Conservation (phyloP, 1,140 invertebrate genomes). For the Bombus terrestris region DNA sequence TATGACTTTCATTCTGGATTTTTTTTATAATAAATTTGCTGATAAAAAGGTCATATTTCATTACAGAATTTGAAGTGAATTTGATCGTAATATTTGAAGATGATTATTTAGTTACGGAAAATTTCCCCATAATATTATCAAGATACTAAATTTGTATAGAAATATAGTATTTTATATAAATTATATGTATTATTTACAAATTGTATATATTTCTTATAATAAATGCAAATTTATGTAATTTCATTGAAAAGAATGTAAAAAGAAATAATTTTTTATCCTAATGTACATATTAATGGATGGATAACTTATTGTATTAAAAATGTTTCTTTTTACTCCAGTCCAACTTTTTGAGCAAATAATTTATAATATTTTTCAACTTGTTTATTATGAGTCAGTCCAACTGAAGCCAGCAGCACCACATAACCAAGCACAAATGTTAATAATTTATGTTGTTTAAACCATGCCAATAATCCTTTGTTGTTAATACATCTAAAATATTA, state of each 20-base stretch:
- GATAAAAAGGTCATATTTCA: constrained; percentile 57
- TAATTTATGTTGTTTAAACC: constrained; percentile 81
- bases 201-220: constrained; percentile 52
- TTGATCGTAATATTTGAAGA: constrained; percentile 96
- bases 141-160: constrained; percentile 79
- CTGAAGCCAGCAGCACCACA: constrained; percentile 79
- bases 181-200: constrained; percentile 54
- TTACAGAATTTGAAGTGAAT: constrained; percentile 97
- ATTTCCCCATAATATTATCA: constrained; percentile 93
- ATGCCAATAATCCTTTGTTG: constrained; percentile 73
- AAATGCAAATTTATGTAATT: constrained; percentile 50
- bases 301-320: constrained; percentile 13
- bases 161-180: constrained; percentile 53
- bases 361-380: constrained; percentile 80
- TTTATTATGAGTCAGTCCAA: constrained; percentile 81
- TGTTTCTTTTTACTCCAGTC: constrained; percentile 68
- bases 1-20: constrained; percentile 2
- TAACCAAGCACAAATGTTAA: constrained; percentile 81
- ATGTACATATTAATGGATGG: constrained; percentile 21
- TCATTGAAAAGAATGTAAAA: constrained; percentile 50
- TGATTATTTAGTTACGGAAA: constrained; percentile 97
- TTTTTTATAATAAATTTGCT: background rate
- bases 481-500: constrained; percentile 70
- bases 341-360: constrained; percentile 78
- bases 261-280: background rate